These are phyloP conservation scores for Charaxes varanes DNA, from an alignment of 1,140 invertebrate genomes.

Conservation along the genomic window DNA sequence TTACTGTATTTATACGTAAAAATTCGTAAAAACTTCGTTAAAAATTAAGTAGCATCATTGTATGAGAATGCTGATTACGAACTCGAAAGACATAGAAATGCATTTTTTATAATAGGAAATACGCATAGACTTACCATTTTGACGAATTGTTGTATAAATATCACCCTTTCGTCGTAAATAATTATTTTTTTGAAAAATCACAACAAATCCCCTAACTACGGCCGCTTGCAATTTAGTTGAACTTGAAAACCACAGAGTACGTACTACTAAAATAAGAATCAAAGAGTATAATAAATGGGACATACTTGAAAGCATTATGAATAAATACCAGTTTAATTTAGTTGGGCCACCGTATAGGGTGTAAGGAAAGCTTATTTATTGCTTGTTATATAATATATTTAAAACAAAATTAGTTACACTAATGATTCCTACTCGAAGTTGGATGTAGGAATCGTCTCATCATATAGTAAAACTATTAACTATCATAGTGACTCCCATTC, in stretches of 20 bases:
- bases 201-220: slow-evolving; percentile 56
- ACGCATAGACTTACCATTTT: slow-evolving; percentile 39
- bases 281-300: slow-evolving; percentile 9
- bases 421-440: too few species aligned
- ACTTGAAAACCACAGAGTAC: slow-evolving; percentile 22
- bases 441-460: too few species aligned
- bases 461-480: too few species aligned
- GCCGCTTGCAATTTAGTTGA: slow-evolving; percentile 41
- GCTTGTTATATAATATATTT: too few species aligned
- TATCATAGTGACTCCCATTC: too few species aligned
- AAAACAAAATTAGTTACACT: too few species aligned
- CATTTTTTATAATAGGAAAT: background rate
- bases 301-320: too few species aligned
- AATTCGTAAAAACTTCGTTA: slow-evolving; percentile 19
- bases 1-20: slow-evolving; percentile 3
- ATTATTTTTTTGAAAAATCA: slow-evolving; percentile 41
- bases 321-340: too few species aligned
- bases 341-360: too few species aligned
- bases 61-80: background rate
- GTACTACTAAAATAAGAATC: slow-evolving; percentile 6
- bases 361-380: too few species aligned
- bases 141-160: slow-evolving; percentile 24
- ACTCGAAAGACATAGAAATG: background rate
- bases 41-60: slow-evolving; percentile 9
- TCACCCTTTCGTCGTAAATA: slow-evolving; percentile 30